Conservation (phyloP, 2,113 vertebrate species). For the Antigone vipio region DNA sequence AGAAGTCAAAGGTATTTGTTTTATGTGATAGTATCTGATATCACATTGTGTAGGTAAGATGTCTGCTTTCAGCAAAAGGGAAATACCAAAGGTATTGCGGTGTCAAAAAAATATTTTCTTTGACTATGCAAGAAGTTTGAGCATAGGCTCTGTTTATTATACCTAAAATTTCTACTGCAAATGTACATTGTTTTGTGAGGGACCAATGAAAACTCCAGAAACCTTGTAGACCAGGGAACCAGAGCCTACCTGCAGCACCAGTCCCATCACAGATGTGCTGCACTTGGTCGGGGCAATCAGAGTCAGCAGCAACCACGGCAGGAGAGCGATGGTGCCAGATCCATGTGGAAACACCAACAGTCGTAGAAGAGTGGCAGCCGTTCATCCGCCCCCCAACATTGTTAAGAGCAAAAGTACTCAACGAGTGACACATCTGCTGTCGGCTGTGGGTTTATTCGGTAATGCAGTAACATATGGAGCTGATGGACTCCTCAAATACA, state of each 20-base stretch:
- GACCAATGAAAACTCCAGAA: background rate
- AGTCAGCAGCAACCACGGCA: background rate
- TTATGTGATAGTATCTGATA: background rate
- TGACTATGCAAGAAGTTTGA: background rate
- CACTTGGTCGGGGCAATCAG: background rate
- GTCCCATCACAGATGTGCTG: background rate
- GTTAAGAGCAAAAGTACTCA: background rate
- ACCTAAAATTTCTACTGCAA: background rate
- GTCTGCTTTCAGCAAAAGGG: background rate
- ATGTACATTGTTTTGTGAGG: background rate
- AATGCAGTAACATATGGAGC: accelerated
- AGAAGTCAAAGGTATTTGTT: background rate
- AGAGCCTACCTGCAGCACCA: background rate
- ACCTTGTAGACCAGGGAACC: background rate
- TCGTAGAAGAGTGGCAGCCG: background rate
- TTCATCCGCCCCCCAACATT: background rate
- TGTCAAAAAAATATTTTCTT: background rate
- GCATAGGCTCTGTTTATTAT: background rate
- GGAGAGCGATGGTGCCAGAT: accelerated
- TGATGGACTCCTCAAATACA: background rate
- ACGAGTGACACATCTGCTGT: background rate
- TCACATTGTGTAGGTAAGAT: background rate
- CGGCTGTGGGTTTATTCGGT: background rate
- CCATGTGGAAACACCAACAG: background rate
- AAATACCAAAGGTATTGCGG: background rate